phyloP scores from a whole-genome alignment of 1,140 invertebrate genomes.

The Cydia amplana region DNA sequence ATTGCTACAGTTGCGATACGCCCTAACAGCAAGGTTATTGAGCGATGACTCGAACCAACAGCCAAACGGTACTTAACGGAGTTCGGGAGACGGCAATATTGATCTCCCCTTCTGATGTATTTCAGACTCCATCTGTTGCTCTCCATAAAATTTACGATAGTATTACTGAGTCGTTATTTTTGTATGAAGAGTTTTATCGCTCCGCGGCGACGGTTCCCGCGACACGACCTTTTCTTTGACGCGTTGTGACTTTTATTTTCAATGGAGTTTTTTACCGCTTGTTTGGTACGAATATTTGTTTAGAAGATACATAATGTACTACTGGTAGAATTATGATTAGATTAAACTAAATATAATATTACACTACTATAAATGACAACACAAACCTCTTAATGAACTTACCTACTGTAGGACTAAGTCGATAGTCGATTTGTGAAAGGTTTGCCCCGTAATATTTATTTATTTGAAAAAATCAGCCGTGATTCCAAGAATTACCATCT shows the following conservation, averaged over 20 bases:
- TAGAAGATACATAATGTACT: neutral
- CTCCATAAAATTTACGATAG: slow-evolving; percentile 74
- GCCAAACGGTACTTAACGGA: slow-evolving; percentile 48
- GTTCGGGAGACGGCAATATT: slow-evolving; percentile 71
- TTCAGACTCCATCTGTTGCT: slow-evolving; percentile 77
- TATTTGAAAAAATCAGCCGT: too few relatives aligned
- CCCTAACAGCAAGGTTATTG: slow-evolving; percentile 36
- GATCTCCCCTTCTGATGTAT: slow-evolving; percentile 69
- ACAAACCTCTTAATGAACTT: too few relatives aligned
- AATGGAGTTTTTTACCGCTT: slow-evolving; percentile 39
- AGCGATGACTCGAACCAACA: slow-evolving; percentile 38
- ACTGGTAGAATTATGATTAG: neutral
- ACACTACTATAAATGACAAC: too few relatives aligned
- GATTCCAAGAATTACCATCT: too few relatives aligned
- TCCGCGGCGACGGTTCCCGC: slow-evolving; percentile 45
- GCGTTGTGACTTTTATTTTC: slow-evolving; percentile 42
- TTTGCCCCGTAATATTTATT: too few relatives aligned
- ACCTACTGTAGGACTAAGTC: too few relatives aligned
- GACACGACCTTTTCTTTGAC: slow-evolving; percentile 54
- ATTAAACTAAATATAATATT: too few relatives aligned
- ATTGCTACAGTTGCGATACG: neutral
- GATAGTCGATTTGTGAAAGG: too few relatives aligned
- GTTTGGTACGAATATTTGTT: neutral
- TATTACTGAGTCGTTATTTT: slow-evolving; percentile 75
- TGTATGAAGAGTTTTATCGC: slow-evolving; percentile 74